Evolutionary conservation across 2,888 invertebrate genomes (phyloP).

Genomic region (Lithophane leautieri): DNA sequence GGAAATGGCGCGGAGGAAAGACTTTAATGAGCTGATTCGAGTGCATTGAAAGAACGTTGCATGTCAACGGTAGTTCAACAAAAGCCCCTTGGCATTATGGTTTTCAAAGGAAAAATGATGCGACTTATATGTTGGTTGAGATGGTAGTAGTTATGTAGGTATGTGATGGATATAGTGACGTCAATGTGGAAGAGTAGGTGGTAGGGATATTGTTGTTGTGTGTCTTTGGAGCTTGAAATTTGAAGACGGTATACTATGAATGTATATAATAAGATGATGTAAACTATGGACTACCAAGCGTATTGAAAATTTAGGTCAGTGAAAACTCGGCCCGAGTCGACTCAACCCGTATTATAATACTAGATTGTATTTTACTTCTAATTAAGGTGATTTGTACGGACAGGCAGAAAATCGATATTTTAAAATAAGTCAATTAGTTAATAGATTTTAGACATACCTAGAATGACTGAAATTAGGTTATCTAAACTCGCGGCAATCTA

Average conservation of each 20-base stretch:
- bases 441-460: too few species aligned
- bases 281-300: background rate
- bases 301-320: background rate
- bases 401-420: too few species aligned
- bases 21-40: slow-evolving; percentile 84
- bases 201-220: slow-evolving; percentile 8
- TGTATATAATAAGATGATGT: background rate
- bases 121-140: slow-evolving; percentile 29
- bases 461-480: too few species aligned
- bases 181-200: slow-evolving; percentile 43
- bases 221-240: background rate
- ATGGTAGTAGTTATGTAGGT: slow-evolving; percentile 10
- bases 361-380: too few species aligned
- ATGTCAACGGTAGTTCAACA: slow-evolving; percentile 71
- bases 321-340: too few species aligned
- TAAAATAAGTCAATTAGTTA: too few species aligned
- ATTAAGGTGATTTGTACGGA: too few species aligned
- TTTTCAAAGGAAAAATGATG: slow-evolving; percentile 79
- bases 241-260: background rate
- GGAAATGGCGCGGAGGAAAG: slow-evolving; percentile 82
- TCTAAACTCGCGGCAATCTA: too few species aligned
- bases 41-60: slow-evolving; percentile 74
- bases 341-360: too few species aligned
- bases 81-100: slow-evolving; percentile 75
- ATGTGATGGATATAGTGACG: slow-evolving; percentile 40